Evolutionary conservation across 2,888 invertebrate species (phyloP).

Genomic region (Drosophila sordidula): DNA sequence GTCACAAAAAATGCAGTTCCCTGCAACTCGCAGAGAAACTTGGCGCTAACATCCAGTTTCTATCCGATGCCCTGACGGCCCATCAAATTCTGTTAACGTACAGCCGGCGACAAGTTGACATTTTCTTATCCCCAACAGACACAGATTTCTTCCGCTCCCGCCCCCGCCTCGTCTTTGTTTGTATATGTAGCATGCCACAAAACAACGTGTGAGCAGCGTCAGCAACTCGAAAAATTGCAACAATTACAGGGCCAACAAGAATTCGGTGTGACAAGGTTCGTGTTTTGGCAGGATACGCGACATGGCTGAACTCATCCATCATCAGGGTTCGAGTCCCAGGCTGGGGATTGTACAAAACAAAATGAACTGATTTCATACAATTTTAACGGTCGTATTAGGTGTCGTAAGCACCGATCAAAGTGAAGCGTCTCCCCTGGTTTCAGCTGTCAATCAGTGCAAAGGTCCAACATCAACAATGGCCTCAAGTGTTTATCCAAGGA

Average conservation of each 20-base stretch:
- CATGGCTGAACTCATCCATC: constrained; percentile 40
- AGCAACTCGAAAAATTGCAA: constrained; percentile 21
- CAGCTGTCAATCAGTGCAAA: constrained; percentile 24
- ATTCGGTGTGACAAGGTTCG: constrained; percentile 13
- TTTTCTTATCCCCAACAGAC: constrained; percentile 10
- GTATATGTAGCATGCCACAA: constrained; percentile 7
- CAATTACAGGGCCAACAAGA: constrained; percentile 17
- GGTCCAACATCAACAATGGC: constrained; percentile 23
- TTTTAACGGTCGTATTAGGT: background rate
- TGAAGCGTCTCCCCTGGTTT: background rate
- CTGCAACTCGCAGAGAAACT: constrained; percentile 42
- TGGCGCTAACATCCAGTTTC: constrained; percentile 11
- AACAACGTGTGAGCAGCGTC: constrained; percentile 29
- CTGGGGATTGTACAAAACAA: no score
- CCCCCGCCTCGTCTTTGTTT: background rate
- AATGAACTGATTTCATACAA: no score
- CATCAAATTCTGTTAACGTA: constrained; percentile 42
- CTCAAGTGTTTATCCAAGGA: constrained; percentile 51
- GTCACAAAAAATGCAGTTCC: constrained; percentile 45
- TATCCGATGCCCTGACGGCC: constrained; percentile 14
- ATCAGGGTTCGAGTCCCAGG: background rate
- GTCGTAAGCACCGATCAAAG: constrained; percentile 2
- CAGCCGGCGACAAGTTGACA: constrained; percentile 29
- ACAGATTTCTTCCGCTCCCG: background rate
- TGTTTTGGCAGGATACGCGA: constrained; percentile 25